Conservation (phyloP, 2,888 invertebrate genomes). For the Carcina quercana region DNA sequence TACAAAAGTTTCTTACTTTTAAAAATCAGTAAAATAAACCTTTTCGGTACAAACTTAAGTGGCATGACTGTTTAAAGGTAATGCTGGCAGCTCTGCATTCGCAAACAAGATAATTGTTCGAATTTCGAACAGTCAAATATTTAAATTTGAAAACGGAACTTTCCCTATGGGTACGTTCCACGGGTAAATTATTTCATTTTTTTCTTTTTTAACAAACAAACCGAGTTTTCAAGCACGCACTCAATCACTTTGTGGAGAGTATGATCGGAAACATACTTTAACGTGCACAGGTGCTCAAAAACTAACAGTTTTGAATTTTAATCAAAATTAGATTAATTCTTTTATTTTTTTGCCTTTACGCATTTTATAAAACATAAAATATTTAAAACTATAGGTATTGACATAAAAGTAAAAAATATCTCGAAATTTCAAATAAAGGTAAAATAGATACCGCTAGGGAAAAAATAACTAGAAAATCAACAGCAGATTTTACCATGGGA, state of each 20-base stretch:
- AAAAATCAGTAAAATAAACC: constrained; percentile 16
- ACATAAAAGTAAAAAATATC: too few relatives aligned
- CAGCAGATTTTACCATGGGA: too few relatives aligned
- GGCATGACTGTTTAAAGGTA: constrained; percentile 9
- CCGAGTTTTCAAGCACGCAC: constrained; percentile 24
- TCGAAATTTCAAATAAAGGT: too few relatives aligned
- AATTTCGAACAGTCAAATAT: constrained; percentile 60
- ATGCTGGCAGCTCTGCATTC: constrained; percentile 26
- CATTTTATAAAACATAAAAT: too few relatives aligned
- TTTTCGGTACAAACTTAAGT: constrained; percentile 19
- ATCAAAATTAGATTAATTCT: too few relatives aligned
- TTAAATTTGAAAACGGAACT: constrained; percentile 47
- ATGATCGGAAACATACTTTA: constrained; percentile 8
- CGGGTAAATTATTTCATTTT: constrained; percentile 33
- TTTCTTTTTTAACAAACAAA: constrained; percentile 32
- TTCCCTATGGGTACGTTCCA: constrained; percentile 38
- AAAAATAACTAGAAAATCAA: too few relatives aligned
- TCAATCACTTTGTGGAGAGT: constrained; percentile 12
- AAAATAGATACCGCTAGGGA: too few relatives aligned
- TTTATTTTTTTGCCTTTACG: too few relatives aligned
- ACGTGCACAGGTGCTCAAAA: too few relatives aligned
- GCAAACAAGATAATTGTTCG: constrained; percentile 57
- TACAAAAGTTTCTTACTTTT: background rate
- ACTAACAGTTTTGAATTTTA: too few relatives aligned
- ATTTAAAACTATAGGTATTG: too few relatives aligned